Percentiles rank a stretch among this genome's conserved stretches.
These are phyloP conservation scores for Lordiphosa mommai DNA, from an alignment of 1,140 invertebrate species.

Conservation along the genomic window DNA sequence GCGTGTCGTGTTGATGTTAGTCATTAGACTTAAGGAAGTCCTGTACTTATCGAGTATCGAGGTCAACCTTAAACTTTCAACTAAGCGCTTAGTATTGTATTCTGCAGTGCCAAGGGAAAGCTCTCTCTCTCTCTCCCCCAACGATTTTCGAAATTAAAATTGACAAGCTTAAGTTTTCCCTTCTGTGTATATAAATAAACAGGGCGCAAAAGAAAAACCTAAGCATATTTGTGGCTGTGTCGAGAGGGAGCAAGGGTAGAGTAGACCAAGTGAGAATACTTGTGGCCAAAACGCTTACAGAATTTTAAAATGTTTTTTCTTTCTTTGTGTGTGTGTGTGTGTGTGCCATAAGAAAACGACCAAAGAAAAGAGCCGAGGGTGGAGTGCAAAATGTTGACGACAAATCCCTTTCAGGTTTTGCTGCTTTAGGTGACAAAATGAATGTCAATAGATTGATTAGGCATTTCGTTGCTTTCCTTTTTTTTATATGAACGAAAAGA, in stretches of 20 bases:
- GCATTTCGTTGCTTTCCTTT: neutral
- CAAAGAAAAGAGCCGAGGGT: too few species aligned
- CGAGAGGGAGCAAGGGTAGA: neutral
- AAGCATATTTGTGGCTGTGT: too few species aligned
- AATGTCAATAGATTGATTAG: conserved; percentile 44
- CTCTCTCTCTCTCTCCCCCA: neutral
- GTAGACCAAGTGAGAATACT: conserved; percentile 5
- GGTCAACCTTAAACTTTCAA: neutral
- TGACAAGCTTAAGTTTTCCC: conserved; percentile 35
- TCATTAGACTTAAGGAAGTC: conserved; percentile 30
- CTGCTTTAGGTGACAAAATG: neutral
- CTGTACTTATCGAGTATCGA: conserved; percentile 42
- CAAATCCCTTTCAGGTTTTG: conserved; percentile 21
- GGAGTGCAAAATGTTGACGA: neutral
- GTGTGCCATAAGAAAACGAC: too few species aligned
- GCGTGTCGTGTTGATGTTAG: conserved; percentile 41
- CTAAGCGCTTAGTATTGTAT: too few species aligned
- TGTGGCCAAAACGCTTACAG: conserved; percentile 44
- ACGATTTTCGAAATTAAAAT: conserved; percentile 53
- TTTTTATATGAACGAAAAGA: too few species aligned
- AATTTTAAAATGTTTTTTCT: conserved; percentile 52
- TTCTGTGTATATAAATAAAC: conserved; percentile 40
- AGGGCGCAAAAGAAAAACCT: conserved; percentile 41
- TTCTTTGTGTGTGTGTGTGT: conserved; percentile 14
- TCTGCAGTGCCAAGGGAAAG: conserved; percentile 1